These are phyloP conservation scores for Heliconius nattereri DNA, from an alignment of 1,140 invertebrate genomes.

Conservation along the genomic window DNA sequence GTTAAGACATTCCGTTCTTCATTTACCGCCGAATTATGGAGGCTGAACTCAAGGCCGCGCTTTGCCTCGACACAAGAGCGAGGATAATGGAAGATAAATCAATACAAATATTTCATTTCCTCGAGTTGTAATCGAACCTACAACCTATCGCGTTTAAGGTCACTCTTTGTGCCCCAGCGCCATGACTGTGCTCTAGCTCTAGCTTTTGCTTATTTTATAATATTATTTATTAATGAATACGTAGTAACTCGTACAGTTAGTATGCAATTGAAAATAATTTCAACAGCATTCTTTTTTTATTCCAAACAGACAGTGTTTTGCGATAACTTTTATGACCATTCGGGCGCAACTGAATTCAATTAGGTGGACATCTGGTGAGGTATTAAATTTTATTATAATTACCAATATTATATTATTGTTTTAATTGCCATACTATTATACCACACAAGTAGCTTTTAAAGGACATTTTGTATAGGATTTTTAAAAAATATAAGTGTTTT, in stretches of 20 bases:
- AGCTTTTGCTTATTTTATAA: too few relatives aligned
- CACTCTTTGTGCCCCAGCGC: too few relatives aligned
- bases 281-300: background rate
- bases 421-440: background rate
- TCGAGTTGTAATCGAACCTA: too few relatives aligned
- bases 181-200: too few relatives aligned
- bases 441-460: background rate
- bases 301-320: conserved; percentile 33
- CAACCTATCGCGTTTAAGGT: too few relatives aligned
- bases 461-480: background rate
- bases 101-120: too few relatives aligned
- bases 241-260: background rate
- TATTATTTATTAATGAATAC: too few relatives aligned
- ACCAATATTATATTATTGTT: background rate
- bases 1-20: background rate
- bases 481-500: too few relatives aligned
- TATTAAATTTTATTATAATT: conserved; percentile 37
- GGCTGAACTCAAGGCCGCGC: too few relatives aligned
- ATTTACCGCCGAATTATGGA: too few relatives aligned
- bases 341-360: conserved; percentile 41
- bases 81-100: too few relatives aligned
- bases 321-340: conserved; percentile 45
- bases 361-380: conserved; percentile 36
- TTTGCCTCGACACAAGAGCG: too few relatives aligned
- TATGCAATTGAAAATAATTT: background rate